Base-by-base conservation (phyloP, 2,888 invertebrate genomes). In the Lithophane socia region DNA sequence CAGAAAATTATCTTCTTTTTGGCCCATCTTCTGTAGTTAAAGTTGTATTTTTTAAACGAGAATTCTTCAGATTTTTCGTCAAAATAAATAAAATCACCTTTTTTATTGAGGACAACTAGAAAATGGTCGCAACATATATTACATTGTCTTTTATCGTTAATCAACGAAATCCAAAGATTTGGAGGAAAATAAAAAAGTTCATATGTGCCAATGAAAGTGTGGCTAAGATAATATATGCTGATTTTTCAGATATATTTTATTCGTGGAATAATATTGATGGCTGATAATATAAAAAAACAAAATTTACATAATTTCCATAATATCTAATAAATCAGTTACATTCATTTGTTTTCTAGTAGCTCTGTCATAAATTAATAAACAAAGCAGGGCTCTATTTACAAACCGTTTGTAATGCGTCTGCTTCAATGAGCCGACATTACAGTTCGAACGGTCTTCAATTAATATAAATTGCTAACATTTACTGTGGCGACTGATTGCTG, bases 371-470 rank as follows among this genome's bases (percentile, higher is more conserved):
- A 81, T 87, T 73, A 75, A 81, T 85, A 47, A 79, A 72, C 42
- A 60, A 80, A 67, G 37, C 67, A 64, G 29, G 9, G 12, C 44
- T 75, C 49, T 66, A 54, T 75, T 29, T 73, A 63, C 66, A 56
- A 69, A 76, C 60, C 21, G 61, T 68, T 66, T 61, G 66, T 24
- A 47, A 42, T 60, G 47, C 21, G 56, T 73, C 56, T 74, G 68
- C 60, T 79, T 74, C 86, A 83, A 86, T 80, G 70, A 79, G 75
- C 54, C 29, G 58, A 56, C 42, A 64, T 49, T 66, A 68, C 77
- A 70, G 73, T 56, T 75, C 74, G 58, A 88, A 73, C 74, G 63
- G 78, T 85, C 74, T 73, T 87, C 77, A 82, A 89, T 90, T 87
- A 81, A 82, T 79, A 84, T 81, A 64, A 83, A 90, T 89, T 83